phyloP scores from a whole-genome alignment of 2,113 vertebrate species.

The Paraplagusia blochii region DNA sequence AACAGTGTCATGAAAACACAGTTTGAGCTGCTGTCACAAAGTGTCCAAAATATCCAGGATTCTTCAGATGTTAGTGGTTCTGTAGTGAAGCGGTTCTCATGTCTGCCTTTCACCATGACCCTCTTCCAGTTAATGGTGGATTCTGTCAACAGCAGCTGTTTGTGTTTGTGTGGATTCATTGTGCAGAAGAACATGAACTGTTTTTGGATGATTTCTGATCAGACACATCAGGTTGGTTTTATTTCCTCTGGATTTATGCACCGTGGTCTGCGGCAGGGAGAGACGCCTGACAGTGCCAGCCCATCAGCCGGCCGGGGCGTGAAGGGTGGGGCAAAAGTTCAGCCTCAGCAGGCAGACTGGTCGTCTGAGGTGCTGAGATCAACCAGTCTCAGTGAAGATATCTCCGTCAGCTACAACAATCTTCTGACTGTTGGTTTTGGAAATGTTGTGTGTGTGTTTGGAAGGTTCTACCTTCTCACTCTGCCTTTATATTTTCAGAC shows the following conservation, averaged over 20 bases:
- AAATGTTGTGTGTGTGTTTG: constrained; percentile 27
- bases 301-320: constrained; percentile 1
- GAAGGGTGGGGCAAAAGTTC: constrained; percentile 52
- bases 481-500: neutral
- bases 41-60: too few species aligned
- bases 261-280: constrained; percentile 33
- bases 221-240: constrained; percentile 9
- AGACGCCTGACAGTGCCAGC: constrained; percentile 15
- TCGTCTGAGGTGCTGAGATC: constrained; percentile 30
- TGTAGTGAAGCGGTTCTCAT: too few species aligned
- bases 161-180: constrained; percentile 12
- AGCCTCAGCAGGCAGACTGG: constrained; percentile 28
- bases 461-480: neutral
- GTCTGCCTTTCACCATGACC: too few species aligned
- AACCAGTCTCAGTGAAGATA: constrained; percentile 25
- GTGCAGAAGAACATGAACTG: neutral
- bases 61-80: too few species aligned
- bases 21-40: too few species aligned
- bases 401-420: constrained; percentile 31
- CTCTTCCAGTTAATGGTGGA: too few species aligned
- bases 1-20: too few species aligned
- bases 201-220: constrained; percentile 9
- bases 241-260: constrained; percentile 40
- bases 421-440: constrained; percentile 58
- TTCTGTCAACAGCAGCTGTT: too few species aligned